Percentiles rank a stretch among this genome's conserved stretches.
Evolutionary conservation across 2,113 vertebrate species (phyloP).

Genomic region (Empidonax traillii): DNA sequence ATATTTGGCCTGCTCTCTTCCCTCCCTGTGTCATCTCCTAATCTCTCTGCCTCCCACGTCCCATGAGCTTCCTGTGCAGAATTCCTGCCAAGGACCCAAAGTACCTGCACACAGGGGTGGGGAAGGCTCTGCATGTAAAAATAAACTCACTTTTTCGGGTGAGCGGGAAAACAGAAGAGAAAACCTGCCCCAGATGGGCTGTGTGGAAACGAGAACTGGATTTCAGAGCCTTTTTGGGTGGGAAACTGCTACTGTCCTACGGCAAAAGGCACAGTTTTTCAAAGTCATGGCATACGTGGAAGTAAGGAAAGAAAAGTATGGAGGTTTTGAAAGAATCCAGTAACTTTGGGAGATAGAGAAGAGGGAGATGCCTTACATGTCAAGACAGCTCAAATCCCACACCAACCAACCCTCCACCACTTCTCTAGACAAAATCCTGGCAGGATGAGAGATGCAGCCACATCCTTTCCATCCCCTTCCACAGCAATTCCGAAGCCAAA

Average conservation of each 20-base stretch:
- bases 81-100: background rate
- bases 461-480: background rate
- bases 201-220: rapidly evolving
- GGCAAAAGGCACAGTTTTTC: conserved; percentile 38
- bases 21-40: background rate
- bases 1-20: background rate
- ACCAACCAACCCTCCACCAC: background rate
- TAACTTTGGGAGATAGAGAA: background rate
- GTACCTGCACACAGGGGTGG: background rate
- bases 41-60: too few relatives aligned
- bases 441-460: background rate
- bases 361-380: background rate
- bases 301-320: background rate
- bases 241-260: background rate
- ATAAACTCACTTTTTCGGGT: background rate
- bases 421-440: background rate
- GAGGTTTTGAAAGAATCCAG: background rate
- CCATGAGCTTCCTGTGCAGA: background rate
- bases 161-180: background rate
- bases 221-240: background rate
- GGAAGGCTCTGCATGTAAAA: background rate
- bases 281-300: background rate
- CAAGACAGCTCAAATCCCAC: background rate
- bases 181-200: background rate
- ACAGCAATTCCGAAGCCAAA: background rate